phyloP scores from a whole-genome alignment of 2,113 vertebrate genomes.

The Paracanthobrama guichenoti region DNA sequence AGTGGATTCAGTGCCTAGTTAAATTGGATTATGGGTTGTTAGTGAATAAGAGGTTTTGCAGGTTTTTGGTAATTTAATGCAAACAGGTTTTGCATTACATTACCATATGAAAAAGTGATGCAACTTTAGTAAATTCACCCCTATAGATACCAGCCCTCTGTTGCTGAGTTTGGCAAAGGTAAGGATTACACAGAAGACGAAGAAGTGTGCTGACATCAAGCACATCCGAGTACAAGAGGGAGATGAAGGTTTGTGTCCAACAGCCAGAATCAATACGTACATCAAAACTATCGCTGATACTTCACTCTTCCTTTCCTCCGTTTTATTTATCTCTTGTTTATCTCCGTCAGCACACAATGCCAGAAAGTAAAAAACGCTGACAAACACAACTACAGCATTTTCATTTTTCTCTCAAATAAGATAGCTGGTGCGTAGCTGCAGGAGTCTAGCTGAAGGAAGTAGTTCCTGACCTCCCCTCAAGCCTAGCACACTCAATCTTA shows the following conservation, averaged over 20 bases:
- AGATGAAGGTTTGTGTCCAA: constrained; percentile 59
- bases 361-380: constrained; percentile 68
- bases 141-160: constrained; percentile 31
- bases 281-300: constrained; percentile 72
- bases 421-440: constrained; percentile 17
- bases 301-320: constrained; percentile 64
- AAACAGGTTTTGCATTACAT: not conserved
- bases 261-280: constrained; percentile 76
- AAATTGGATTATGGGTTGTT: not conserved
- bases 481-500: not conserved
- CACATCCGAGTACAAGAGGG: constrained; percentile 42
- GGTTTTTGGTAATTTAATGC: no score
- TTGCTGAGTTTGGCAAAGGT: constrained; percentile 67
- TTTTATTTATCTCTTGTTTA: constrained; percentile 70
- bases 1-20: not conserved
- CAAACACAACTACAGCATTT: constrained; percentile 66
- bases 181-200: constrained; percentile 59
- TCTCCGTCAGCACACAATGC: constrained; percentile 65
- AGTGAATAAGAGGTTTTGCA: not conserved
- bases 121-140: not conserved
- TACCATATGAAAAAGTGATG: not conserved
- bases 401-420: constrained; percentile 46
- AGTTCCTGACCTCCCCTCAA: constrained; percentile 37
- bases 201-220: constrained; percentile 67
- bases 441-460: constrained; percentile 12